These are phyloP conservation scores for Upupa epops DNA, from an alignment of 2,113 vertebrate species.

Conservation along the genomic window DNA sequence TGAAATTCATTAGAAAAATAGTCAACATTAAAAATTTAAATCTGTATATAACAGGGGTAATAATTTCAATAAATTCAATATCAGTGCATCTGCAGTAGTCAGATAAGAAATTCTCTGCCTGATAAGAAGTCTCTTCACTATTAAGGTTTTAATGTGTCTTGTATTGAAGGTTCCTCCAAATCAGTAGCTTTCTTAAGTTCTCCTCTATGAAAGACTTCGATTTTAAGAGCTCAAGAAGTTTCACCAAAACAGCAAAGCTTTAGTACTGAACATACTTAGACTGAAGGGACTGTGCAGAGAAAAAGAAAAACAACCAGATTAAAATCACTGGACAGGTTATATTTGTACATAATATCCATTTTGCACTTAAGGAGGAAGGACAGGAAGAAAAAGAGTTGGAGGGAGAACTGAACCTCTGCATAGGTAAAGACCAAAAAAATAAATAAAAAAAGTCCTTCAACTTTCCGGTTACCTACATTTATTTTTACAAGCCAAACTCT, in stretches of 20 bases:
- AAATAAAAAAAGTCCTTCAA: not conserved
- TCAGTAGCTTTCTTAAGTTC: constrained; percentile 9
- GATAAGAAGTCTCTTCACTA: constrained; percentile 31
- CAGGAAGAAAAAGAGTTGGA: not conserved
- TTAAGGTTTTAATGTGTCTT: constrained; percentile 35
- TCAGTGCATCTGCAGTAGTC: constrained; percentile 75
- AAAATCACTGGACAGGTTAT: constrained; percentile 11
- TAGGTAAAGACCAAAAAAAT: not conserved
- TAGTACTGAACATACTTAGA: constrained; percentile 91
- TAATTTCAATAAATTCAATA: constrained; percentile 54
- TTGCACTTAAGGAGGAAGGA: not conserved
- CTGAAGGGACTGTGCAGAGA: constrained; percentile 89
- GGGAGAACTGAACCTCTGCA: not conserved
- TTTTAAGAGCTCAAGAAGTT: constrained; percentile 38
- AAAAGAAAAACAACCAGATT: constrained; percentile 68
- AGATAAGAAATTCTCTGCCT: constrained; percentile 27
- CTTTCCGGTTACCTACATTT: not conserved
- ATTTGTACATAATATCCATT: not conserved
- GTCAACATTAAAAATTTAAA: constrained; percentile 58
- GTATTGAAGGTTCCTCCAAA: constrained; percentile 26
- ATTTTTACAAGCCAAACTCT: not conserved
- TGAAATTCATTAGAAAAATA: constrained; percentile 72
- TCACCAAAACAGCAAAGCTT: constrained; percentile 75
- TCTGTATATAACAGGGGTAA: constrained; percentile 39
- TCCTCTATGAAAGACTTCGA: not conserved